These are phyloP conservation scores for Yoshiicerus persimilis DNA, from an alignment of 1,140 invertebrate genomes.

Conservation along the genomic window DNA sequence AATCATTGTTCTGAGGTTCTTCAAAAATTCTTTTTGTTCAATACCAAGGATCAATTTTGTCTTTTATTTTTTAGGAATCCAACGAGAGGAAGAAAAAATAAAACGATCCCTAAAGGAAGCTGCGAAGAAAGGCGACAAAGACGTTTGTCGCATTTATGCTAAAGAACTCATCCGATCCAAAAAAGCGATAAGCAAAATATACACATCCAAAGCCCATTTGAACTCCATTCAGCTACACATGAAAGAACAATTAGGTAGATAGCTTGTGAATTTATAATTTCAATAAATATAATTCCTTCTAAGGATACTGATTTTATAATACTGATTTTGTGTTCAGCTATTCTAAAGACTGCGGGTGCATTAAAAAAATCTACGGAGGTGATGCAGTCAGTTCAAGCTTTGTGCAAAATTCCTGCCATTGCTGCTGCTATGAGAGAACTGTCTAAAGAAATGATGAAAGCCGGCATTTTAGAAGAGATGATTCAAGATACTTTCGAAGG, in stretches of 20 bases:
- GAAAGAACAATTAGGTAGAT: slow-evolving; percentile 91
- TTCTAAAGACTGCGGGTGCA: slow-evolving; percentile 84
- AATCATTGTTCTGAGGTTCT: too few species aligned
- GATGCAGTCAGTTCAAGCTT: slow-evolving; percentile 94
- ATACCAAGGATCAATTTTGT: too few species aligned
- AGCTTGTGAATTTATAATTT: neutral
- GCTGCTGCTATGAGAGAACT: slow-evolving; percentile 95
- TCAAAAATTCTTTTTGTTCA: too few species aligned
- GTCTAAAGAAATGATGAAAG: slow-evolving; percentile 97
- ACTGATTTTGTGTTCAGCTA: slow-evolving; percentile 61
- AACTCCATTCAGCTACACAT: slow-evolving; percentile 96
- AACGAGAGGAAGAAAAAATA: slow-evolving; percentile 96
- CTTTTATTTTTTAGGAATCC: slow-evolving; percentile 67
- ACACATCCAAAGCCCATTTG: slow-evolving; percentile 95
- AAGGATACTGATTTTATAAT: neutral
- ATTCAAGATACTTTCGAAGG: slow-evolving; percentile 94
- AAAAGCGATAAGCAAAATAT: slow-evolving; percentile 86
- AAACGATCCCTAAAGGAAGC: slow-evolving; percentile 92
- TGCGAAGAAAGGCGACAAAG: slow-evolving; percentile 92
- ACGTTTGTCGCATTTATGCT: slow-evolving; percentile 90
- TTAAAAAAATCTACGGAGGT: slow-evolving; percentile 91
- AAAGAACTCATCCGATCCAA: slow-evolving; percentile 91
- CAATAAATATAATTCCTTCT: neutral
- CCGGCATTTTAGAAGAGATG: slow-evolving; percentile 88
- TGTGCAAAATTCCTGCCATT: slow-evolving; percentile 88